Conservation (phyloP, 2,113 vertebrate genomes). For the Misgurnus mizolepis region DNA sequence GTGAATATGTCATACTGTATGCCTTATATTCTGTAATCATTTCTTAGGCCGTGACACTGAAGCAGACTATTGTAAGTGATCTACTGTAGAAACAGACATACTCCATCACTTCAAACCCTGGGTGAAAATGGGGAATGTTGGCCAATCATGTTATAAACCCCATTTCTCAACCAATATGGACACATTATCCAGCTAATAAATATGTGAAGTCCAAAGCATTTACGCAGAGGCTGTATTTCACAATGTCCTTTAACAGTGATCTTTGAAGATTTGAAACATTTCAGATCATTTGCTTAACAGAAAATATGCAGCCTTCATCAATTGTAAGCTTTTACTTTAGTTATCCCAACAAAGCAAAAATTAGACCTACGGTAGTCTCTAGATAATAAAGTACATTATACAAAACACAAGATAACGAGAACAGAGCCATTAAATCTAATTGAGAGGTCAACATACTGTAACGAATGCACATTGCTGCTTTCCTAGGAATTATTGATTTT, state of each 20-base stretch:
- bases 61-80: neutral
- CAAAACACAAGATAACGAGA: constrained; percentile 18
- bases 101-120: neutral
- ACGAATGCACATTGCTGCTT: constrained; percentile 1
- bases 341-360: neutral
- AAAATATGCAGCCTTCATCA: constrained; percentile 5
- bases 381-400: constrained; percentile 23
- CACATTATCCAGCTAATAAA: constrained; percentile 17
- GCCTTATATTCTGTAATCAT: constrained; percentile 18
- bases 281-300: neutral
- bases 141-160: neutral
- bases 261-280: constrained; percentile 9
- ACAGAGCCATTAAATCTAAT: constrained; percentile 28
- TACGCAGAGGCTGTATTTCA: neutral
- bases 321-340: neutral
- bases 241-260: neutral
- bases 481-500: constrained; percentile 42
- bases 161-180: neutral
- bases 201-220: constrained; percentile 1
- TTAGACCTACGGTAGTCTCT: constrained; percentile 1
- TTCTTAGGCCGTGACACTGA: neutral
- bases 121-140: neutral
- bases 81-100: neutral
- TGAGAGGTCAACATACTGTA: constrained; percentile 36
- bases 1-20: constrained; percentile 9